A percentile compares a stretch with the other conserved stretches of the same genome.
Conservation (phyloP, 2,113 vertebrate genomes). For the Pyrgilauda ruficollis region DNA sequence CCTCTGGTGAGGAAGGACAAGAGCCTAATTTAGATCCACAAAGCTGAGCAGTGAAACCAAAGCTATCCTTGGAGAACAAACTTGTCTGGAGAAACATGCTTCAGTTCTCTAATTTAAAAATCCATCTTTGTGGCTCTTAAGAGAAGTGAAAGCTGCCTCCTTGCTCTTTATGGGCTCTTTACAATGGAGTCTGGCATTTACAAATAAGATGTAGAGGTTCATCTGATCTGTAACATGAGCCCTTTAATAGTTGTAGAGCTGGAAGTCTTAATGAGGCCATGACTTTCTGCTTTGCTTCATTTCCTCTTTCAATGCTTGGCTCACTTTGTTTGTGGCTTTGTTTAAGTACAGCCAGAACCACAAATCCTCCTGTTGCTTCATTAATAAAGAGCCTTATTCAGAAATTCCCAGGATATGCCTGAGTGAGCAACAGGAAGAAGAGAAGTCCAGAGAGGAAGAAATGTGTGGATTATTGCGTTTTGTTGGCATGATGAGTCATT, state of each 20-base stretch:
- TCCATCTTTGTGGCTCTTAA: background rate
- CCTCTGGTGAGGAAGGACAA: conserved; percentile 59
- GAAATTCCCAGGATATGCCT: background rate
- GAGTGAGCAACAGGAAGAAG: background rate
- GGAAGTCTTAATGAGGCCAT: background rate
- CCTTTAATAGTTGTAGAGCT: background rate
- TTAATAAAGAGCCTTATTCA: background rate
- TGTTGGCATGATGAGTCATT: background rate
- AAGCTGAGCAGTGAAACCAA: conserved; percentile 54
- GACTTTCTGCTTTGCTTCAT: background rate
- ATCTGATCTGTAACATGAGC: conserved; percentile 21
- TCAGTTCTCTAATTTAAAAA: conserved; percentile 52
- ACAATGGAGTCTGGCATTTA: conserved; percentile 6
- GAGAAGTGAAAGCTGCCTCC: background rate
- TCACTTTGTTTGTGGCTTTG: background rate
- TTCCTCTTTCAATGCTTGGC: background rate
- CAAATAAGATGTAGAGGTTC: background rate
- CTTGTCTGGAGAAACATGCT: conserved; percentile 18
- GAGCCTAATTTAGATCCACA: conserved; percentile 57
- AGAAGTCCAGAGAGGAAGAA: background rate
- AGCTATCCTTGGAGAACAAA: conserved; percentile 55
- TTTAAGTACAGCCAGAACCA: background rate
- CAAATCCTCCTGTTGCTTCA: background rate
- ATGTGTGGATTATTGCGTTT: background rate
- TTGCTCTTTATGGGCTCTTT: background rate